These are phyloP conservation scores for Ricordea florida DNA, from an alignment of 92 coral and sea anemone genomes.

Conservation along the genomic window DNA sequence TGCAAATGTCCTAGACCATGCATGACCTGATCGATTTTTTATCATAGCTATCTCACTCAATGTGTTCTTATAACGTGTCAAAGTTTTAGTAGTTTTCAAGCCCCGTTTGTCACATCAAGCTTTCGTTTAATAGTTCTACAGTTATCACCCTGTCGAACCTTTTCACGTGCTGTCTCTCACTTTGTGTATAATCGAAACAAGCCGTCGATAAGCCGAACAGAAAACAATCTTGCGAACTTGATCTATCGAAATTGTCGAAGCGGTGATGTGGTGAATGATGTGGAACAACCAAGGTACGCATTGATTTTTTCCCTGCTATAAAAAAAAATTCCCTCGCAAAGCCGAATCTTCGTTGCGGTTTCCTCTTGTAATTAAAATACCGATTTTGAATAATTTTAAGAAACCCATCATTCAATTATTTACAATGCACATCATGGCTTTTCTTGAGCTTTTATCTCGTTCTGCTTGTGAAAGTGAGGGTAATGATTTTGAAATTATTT, in stretches of 20 bases:
- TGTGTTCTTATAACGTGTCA: slow-evolving; percentile 38
- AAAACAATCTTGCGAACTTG: slow-evolving; percentile 16
- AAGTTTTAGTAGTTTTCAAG: slow-evolving; percentile 26
- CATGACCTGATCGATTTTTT: slow-evolving; percentile 35
- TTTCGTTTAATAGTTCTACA: slow-evolving; percentile 52
- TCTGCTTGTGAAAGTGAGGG: slow-evolving; percentile 8
- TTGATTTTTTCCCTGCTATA: too few relatives aligned
- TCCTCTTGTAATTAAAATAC: slow-evolving; percentile 11
- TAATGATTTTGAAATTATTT: slow-evolving; percentile 72
- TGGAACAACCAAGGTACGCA: slow-evolving; percentile 3
- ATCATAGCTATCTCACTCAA: slow-evolving; percentile 13
- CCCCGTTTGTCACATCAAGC: slow-evolving; percentile 50
- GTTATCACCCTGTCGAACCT: slow-evolving; percentile 70
- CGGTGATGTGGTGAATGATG: not conserved
- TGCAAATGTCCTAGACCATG: slow-evolving; percentile 3
- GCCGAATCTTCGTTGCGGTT: slow-evolving; percentile 46
- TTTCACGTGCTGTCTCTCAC: slow-evolving; percentile 55
- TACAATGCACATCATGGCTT: not conserved
- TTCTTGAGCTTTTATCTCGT: slow-evolving; percentile 1
- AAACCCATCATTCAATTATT: slow-evolving; percentile 26
- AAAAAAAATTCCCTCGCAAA: too few relatives aligned
- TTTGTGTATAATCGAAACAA: slow-evolving; percentile 2
- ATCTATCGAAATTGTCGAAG: not conserved
- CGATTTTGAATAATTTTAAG: slow-evolving; percentile 8
- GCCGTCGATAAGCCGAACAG: slow-evolving; percentile 24